Base-by-base conservation (phyloP, 2,888 invertebrate species). In the Campoplex capitator region DNA sequence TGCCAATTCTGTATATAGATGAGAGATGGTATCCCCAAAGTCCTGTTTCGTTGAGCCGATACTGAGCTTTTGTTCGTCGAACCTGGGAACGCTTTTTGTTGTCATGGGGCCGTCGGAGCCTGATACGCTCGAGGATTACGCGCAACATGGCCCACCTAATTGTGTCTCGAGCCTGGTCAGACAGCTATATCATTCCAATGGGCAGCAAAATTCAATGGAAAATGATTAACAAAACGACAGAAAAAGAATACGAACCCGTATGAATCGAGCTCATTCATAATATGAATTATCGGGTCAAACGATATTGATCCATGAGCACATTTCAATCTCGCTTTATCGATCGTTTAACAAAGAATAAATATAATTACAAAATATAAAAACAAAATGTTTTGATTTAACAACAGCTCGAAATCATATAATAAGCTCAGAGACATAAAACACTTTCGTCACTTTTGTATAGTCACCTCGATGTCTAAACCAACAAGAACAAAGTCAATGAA, bases 81-180 rank as follows among this genome's bases (percentile, higher is more conserved):
- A 84, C 87, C 89, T 89, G 90, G 89, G 89, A 91, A 89, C 85
- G 85, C 70, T 91, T 92, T 91, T 92, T 91, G 90, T 90, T 90
- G 81, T 68, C 58, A 58, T 67, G 73, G 56, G 85, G 87, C 86
- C 86, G 68, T 78, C 84, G 23, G 23, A 51, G 84, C 38, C 71
- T 85, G 84, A 87, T 73, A 82, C 85, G 77, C 76, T 81, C 65
- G 65, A 86, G 90, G 91, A 92, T 91, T 91, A 91, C 76, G 85
- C 51, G 76, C 75, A 56, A 85, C 73, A 87, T 67, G 83, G 79
- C 85, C 87, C 74, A 79, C 48, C 88, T 91, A 91, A 91, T 90
- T 90, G 88, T 90, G 89, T 88, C 88, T 88, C 87, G 74, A 38
- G 62, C 62, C 23, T 54, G 78, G 18, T 81, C 74, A 65, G 80